A percentile compares a stretch with the other conserved stretches of the same genome.
phyloP scores from a whole-genome alignment of 2,888 invertebrate genomes.

The Drosophila phalerata region DNA sequence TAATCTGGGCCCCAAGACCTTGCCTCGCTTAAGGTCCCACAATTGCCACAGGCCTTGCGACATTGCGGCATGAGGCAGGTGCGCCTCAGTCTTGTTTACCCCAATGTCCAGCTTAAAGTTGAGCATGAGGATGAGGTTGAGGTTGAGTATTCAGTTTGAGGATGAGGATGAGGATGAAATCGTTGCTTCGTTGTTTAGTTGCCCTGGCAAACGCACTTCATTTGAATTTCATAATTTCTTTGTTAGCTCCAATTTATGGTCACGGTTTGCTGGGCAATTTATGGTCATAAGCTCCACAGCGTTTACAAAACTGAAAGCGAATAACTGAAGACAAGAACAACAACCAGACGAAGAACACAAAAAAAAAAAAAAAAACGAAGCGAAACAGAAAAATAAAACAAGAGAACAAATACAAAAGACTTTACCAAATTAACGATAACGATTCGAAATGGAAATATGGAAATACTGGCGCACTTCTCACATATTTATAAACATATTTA shows the following conservation, averaged over 20 bases:
- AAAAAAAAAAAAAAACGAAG: too few species aligned
- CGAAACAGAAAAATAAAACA: conserved; percentile 15
- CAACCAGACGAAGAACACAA: not conserved
- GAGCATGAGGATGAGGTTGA: conserved; percentile 5
- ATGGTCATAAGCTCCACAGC: conserved; percentile 76
- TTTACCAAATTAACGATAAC: conserved; percentile 78
- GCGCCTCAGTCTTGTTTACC: conserved; percentile 42
- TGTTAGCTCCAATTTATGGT: conserved; percentile 82
- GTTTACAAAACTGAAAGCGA: conserved; percentile 69
- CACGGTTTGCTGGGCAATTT: conserved; percentile 79
- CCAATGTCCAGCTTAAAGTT: too few species aligned
- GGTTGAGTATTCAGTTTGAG: not conserved
- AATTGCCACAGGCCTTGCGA: conserved; percentile 32
- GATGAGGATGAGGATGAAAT: conserved; percentile 11
- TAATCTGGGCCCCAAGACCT: conserved; percentile 75
- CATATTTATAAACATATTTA: conserved; percentile 49
- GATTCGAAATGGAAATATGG: conserved; percentile 67
- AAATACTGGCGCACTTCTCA: conserved; percentile 37
- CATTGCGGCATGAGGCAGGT: conserved; percentile 57
- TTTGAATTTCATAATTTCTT: conserved; percentile 82
- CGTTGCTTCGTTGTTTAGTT: not conserved
- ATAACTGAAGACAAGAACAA: conserved; percentile 34
- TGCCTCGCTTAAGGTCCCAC: conserved; percentile 54
- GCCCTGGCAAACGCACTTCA: conserved; percentile 73
- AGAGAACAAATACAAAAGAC: conserved; percentile 52